Conservation (phyloP, 2,113 vertebrate species). For the Apaloderma vittatum region DNA sequence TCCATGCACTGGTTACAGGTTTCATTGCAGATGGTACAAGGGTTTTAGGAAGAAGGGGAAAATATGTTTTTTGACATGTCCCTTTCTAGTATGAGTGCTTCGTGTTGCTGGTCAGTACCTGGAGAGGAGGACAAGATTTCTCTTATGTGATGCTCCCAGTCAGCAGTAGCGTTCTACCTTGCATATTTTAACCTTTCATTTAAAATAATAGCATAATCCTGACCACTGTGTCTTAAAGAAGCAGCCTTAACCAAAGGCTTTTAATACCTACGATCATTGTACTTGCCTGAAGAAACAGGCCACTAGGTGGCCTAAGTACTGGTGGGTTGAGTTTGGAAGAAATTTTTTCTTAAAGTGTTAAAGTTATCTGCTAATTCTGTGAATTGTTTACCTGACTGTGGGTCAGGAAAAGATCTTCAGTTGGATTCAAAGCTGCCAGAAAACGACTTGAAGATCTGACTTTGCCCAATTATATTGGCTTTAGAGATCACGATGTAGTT, state of each 20-base stretch:
- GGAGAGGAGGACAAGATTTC: not conserved
- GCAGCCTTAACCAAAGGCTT: not conserved
- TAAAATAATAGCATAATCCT: not conserved
- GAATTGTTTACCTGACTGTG: constrained; percentile 36
- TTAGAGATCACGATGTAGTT: not conserved
- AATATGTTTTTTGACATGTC: not conserved
- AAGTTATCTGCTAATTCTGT: constrained; percentile 6
- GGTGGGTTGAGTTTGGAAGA: not conserved
- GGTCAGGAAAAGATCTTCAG: constrained; percentile 40
- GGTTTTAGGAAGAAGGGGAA: not conserved
- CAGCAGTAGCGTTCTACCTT: not conserved
- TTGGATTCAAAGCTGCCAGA: not conserved
- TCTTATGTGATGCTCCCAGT: not conserved
- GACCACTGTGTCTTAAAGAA: not conserved
- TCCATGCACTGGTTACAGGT: not conserved
- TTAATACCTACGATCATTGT: not conserved
- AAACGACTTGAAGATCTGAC: not conserved
- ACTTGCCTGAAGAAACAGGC: not conserved
- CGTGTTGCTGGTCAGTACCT: rapidly evolving
- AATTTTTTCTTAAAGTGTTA: constrained; percentile 1
- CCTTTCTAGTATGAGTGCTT: not conserved
- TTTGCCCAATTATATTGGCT: constrained; percentile 52
- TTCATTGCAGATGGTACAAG: not conserved
- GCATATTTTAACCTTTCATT: not conserved
- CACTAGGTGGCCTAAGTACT: constrained; percentile 50